phyloP scores from a whole-genome alignment of 1,140 invertebrate genomes.

The Drosophila lacteicornis region DNA sequence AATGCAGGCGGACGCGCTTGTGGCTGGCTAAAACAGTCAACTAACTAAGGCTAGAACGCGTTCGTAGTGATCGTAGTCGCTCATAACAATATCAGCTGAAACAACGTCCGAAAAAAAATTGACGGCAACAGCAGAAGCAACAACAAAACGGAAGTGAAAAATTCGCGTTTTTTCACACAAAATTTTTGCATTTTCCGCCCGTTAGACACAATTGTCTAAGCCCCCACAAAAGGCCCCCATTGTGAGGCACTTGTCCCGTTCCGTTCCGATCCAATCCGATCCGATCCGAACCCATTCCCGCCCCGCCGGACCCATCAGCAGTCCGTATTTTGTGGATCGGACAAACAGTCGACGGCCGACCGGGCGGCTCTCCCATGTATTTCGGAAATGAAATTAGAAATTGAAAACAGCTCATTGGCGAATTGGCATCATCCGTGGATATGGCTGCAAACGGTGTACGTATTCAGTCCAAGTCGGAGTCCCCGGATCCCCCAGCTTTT shows the following conservation, averaged over 20 bases:
- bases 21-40: constrained; percentile 56
- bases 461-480: constrained; percentile 37
- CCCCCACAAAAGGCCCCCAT: constrained; percentile 69
- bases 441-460: constrained; percentile 83
- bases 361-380: constrained; percentile 56
- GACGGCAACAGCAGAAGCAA: constrained; percentile 17
- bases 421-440: constrained; percentile 84
- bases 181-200: constrained; percentile 79
- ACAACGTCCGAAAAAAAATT: constrained; percentile 38
- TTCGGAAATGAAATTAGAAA: constrained; percentile 84
- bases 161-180: constrained; percentile 80
- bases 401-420: constrained; percentile 79
- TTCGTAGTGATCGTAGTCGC: constrained; percentile 63
- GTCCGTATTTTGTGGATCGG: constrained; percentile 31
- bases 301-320: constrained; percentile 20
- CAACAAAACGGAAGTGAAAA: constrained; percentile 79
- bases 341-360: constrained; percentile 50
- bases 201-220: constrained; percentile 67
- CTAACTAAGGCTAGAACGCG: constrained; percentile 50
- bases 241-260: constrained; percentile 67
- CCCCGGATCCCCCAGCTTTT: constrained; percentile 29
- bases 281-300: constrained; percentile 20
- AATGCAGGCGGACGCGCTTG: constrained; percentile 78
- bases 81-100: constrained; percentile 17
- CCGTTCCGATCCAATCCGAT: constrained; percentile 11